Conservation (phyloP, 2,797 vertebrate genomes). For the Choloepus didactylus region DNA sequence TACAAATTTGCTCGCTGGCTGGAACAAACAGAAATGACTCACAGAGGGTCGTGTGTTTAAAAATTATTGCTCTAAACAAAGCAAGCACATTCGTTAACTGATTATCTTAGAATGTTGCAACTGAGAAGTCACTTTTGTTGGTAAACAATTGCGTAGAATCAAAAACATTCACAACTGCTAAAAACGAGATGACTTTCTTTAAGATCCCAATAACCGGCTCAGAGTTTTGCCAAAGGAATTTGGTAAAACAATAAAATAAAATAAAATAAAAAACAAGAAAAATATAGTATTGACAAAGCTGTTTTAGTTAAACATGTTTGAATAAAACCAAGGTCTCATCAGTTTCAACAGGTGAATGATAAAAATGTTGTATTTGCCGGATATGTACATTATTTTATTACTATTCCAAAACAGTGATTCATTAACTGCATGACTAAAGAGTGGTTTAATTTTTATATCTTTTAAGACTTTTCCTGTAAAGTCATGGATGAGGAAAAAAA, state of each 20-base stretch:
- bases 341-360: constrained; percentile 18
- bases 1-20: constrained; percentile 3
- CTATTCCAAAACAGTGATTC: constrained; percentile 44
- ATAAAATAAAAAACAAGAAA: constrained; percentile 20
- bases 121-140: constrained; percentile 36
- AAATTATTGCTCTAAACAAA: constrained; percentile 26
- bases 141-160: constrained; percentile 39
- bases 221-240: constrained; percentile 51
- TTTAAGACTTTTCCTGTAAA: constrained; percentile 61
- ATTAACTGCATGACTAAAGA: background rate
- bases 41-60: background rate
- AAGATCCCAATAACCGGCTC: constrained; percentile 29
- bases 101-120: constrained; percentile 12
- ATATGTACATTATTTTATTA: background rate
- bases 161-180: constrained; percentile 43
- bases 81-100: background rate
- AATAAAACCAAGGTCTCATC: constrained; percentile 14
- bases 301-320: constrained; percentile 36
- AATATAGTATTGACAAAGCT: constrained; percentile 36
- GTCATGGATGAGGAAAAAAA: background rate
- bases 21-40: constrained; percentile 26
- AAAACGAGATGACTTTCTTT: constrained; percentile 61
- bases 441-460: background rate
- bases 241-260: background rate
- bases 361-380: background rate